Evolutionary conservation across 2,797 vertebrate genomes (phyloP).

Genomic region (Gila robusta): DNA sequence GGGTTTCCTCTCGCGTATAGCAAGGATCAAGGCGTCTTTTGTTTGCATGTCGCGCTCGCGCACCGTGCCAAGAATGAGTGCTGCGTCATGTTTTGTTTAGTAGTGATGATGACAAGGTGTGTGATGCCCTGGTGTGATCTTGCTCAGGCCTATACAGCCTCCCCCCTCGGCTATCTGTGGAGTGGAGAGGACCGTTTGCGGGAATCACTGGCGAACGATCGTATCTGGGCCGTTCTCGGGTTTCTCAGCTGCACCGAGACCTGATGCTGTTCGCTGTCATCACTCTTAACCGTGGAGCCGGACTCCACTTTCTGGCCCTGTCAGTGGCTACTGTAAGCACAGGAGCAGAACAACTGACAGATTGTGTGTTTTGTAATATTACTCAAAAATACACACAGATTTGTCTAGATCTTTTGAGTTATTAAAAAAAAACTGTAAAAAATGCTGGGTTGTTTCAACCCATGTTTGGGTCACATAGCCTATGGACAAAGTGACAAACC

Average conservation of each 20-base stretch:
- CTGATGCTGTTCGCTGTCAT: conserved; percentile 73
- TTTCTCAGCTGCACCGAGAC: conserved; percentile 75
- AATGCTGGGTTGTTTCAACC: too few relatives aligned
- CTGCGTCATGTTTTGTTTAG: conserved; percentile 54
- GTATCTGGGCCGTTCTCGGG: conserved; percentile 78
- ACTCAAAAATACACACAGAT: not conserved
- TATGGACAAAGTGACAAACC: too few relatives aligned
- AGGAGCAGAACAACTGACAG: not conserved
- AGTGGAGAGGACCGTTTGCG: conserved; percentile 75
- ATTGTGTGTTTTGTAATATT: not conserved
- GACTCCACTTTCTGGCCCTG: conserved; percentile 60
- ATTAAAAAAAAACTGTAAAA: not conserved
- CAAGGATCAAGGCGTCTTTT: conserved; percentile 30
- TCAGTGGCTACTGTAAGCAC: conserved; percentile 60
- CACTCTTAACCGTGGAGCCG: conserved; percentile 77
- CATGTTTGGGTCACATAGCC: too few relatives aligned
- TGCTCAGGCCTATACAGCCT: conserved; percentile 47
- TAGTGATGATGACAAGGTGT: conserved; percentile 45
- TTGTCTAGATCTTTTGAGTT: not conserved
- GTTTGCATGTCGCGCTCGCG: conserved; percentile 19
- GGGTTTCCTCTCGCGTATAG: conserved; percentile 38
- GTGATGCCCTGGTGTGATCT: conserved; percentile 25
- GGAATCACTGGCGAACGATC: conserved; percentile 79
- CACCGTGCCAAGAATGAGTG: conserved; percentile 37
- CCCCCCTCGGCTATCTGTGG: conserved; percentile 44